phyloP scores from a whole-genome alignment of 2,797 vertebrate genomes.

The Rhabdophis nuchalis region DNA sequence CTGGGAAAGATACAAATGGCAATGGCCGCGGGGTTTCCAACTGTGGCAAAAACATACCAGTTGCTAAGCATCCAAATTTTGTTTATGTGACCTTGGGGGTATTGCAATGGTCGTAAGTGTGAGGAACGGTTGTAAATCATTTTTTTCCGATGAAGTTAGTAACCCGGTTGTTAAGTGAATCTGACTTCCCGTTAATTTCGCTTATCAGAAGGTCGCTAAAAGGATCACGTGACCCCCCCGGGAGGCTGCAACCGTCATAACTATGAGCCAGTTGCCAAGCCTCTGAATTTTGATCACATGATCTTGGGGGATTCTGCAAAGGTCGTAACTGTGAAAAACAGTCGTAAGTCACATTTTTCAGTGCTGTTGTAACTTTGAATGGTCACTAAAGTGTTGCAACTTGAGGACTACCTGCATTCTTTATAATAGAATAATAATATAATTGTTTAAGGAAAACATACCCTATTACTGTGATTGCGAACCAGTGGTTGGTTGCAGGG shows the following conservation, averaged over 20 bases:
- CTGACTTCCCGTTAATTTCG: too few relatives aligned
- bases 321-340: background rate
- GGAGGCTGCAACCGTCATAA: too few relatives aligned
- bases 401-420: background rate
- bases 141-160: background rate
- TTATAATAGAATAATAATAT: background rate
- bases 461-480: background rate
- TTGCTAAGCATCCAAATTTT: background rate
- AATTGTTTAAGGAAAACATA: background rate
- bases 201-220: too few relatives aligned
- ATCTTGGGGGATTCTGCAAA: too few relatives aligned
- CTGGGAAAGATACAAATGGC: background rate
- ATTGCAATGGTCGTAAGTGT: background rate
- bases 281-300: too few relatives aligned
- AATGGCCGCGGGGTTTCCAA: background rate
- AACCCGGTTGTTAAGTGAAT: background rate
- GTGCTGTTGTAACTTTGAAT: background rate
- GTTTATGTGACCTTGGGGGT: background rate
- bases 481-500: too few relatives aligned
- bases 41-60: background rate
- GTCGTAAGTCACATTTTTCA: background rate
- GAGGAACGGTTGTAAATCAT: background rate
- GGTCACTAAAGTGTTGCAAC: background rate
- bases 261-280: too few relatives aligned
- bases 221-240: too few relatives aligned